Evolutionary conservation across 1,140 invertebrate species (phyloP).

Genomic region (Lasioglossum baleicum): DNA sequence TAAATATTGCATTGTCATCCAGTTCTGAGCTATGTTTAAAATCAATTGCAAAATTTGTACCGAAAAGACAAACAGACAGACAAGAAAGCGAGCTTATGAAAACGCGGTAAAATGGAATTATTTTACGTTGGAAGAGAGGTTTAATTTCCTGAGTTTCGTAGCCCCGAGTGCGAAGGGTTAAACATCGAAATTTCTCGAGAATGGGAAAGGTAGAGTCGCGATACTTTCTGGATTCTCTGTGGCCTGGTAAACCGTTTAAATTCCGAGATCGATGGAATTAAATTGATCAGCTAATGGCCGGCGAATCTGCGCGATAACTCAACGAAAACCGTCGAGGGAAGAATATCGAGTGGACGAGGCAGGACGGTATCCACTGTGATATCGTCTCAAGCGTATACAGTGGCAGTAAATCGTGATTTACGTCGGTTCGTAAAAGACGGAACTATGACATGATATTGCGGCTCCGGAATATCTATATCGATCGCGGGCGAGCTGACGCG

Average conservation of each 20-base stretch:
- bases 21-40: too few species aligned
- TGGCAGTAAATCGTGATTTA: conserved; percentile 69
- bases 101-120: too few species aligned
- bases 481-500: conserved; percentile 33
- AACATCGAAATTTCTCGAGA: too few species aligned
- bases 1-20: too few species aligned
- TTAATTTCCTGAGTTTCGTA: too few species aligned
- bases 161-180: too few species aligned
- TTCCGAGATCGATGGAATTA: not conserved
- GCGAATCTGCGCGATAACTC: conserved; percentile 10
- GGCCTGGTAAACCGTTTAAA: not conserved
- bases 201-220: too few species aligned
- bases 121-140: too few species aligned
- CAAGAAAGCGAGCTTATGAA: too few species aligned
- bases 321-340: conserved; percentile 8
- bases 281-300: conserved; percentile 19
- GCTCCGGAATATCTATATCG: conserved; percentile 55
- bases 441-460: conserved; percentile 63
- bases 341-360: conserved; percentile 25
- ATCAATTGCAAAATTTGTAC: too few species aligned
- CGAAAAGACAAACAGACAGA: too few species aligned
- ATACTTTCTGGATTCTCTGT: not conserved
- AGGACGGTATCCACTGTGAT: conserved; percentile 15
- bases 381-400: conserved; percentile 43
- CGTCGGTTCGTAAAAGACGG: conserved; percentile 63